Conservation (phyloP, 2,113 vertebrate species). For the Marmota flaviventris region DNA sequence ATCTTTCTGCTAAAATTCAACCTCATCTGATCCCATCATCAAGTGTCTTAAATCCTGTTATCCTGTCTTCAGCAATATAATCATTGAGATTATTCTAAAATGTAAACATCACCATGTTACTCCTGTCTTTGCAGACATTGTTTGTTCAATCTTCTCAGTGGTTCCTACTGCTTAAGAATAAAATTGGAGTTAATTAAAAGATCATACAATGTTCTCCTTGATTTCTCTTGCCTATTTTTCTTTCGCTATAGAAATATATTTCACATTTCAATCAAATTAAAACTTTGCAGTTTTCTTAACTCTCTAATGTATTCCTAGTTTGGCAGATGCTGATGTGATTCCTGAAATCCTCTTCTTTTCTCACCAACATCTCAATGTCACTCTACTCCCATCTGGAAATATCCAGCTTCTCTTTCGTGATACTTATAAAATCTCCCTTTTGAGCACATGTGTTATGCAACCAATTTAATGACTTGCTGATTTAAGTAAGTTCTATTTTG, state of each 20-base stretch:
- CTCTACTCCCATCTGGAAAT: background rate
- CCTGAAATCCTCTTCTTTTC: constrained; percentile 2
- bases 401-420: background rate
- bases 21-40: background rate
- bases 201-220: background rate
- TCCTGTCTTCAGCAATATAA: background rate
- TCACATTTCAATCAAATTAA: background rate
- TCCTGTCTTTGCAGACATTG: fast-evolving
- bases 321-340: background rate
- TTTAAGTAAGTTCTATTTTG: constrained; percentile 25
- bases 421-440: background rate
- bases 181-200: background rate
- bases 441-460: background rate
- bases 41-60: background rate
- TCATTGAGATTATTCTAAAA: background rate
- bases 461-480: background rate
- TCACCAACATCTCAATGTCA: background rate
- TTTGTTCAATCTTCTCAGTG: background rate
- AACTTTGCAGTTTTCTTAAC: background rate
- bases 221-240: background rate
- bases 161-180: background rate
- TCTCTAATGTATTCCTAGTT: constrained; percentile 22
- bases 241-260: background rate
- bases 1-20: background rate
- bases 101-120: background rate